A percentile compares a stretch with the other conserved stretches of the same genome.
Evolutionary conservation across 1,140 invertebrate genomes (phyloP).

Genomic region (Steinernema khuongi): DNA sequence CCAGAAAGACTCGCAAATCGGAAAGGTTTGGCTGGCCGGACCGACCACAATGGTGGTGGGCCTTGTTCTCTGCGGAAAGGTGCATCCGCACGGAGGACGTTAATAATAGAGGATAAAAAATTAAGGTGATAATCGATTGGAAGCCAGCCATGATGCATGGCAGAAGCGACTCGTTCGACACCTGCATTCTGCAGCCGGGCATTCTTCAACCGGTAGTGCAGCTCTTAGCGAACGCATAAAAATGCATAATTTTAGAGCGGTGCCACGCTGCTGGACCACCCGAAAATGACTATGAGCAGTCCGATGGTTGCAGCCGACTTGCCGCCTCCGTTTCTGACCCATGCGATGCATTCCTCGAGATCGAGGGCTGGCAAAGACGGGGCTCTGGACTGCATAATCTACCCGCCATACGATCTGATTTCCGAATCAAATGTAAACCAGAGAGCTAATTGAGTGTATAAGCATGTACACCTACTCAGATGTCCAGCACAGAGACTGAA

Average conservation of each 20-base stretch:
- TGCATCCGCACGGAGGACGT: slow-evolving; percentile 26
- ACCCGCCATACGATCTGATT: slow-evolving; percentile 7
- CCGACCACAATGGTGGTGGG: slow-evolving; percentile 58
- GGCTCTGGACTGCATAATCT: slow-evolving; percentile 17
- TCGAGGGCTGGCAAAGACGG: not conserved
- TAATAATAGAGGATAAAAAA: not conserved
- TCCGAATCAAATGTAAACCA: not conserved
- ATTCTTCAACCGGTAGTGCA: not conserved
- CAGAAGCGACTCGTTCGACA: slow-evolving; percentile 49
- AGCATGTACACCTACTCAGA: not conserved
- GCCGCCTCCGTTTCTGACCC: not conserved
- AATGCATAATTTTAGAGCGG: slow-evolving; percentile 13
- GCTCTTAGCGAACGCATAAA: slow-evolving; percentile 3
- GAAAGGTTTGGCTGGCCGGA: slow-evolving; percentile 55
- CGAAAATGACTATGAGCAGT: not conserved
- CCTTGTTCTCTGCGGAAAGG: slow-evolving; percentile 46
- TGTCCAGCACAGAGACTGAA: not conserved
- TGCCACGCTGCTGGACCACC: not conserved
- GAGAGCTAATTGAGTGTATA: not conserved
- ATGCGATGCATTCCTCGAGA: not conserved
- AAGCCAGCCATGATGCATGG: slow-evolving; percentile 56
- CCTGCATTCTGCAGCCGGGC: slow-evolving; percentile 48
- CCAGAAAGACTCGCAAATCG: slow-evolving; percentile 52
- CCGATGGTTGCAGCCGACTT: not conserved
- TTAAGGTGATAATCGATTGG: slow-evolving; percentile 57